Evolutionary conservation across 2,797 vertebrate species (phyloP).

Genomic region (Rhinatrema bivittatum): DNA sequence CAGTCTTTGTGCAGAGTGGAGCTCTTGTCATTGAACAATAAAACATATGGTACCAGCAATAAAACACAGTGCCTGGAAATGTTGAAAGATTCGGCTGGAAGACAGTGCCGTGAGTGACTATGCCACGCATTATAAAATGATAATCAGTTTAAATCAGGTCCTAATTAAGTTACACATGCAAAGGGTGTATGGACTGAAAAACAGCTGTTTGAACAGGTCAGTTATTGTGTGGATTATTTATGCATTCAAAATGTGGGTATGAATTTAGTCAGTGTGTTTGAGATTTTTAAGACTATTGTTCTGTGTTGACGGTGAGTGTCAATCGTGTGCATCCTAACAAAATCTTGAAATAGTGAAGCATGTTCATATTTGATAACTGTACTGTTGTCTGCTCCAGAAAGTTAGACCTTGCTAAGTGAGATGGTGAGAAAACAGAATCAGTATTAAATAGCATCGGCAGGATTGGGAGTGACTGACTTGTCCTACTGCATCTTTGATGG

Average conservation of each 20-base stretch:
- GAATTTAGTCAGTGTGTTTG: too few relatives aligned
- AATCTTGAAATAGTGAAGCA: too few relatives aligned
- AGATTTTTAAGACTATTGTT: too few relatives aligned
- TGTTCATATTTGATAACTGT: too few relatives aligned
- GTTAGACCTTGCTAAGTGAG: too few relatives aligned
- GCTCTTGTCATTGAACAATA: constrained; percentile 81
- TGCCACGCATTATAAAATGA: constrained; percentile 59
- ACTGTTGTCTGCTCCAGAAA: too few relatives aligned
- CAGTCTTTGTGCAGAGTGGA: constrained; percentile 91
- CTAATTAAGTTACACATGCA: constrained; percentile 71
- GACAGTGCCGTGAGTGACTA: constrained; percentile 32
- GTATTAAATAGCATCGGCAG: too few relatives aligned
- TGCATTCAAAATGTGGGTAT: constrained; percentile 33
- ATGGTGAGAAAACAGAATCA: too few relatives aligned
- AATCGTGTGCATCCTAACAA: too few relatives aligned
- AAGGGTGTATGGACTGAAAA: constrained; percentile 67
- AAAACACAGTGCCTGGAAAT: constrained; percentile 73
- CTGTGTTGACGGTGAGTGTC: too few relatives aligned
- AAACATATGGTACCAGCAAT: constrained; percentile 81
- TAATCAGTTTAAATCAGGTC: constrained; percentile 50
- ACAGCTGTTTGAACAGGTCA: constrained; percentile 80
- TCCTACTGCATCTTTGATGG: too few relatives aligned
- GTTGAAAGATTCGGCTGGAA: constrained; percentile 54
- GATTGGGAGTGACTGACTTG: too few relatives aligned
- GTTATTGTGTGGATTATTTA: constrained; percentile 56